These are phyloP conservation scores for Datnioides undecimradiatus DNA, from an alignment of 2,113 vertebrate genomes.

Conservation along the genomic window DNA sequence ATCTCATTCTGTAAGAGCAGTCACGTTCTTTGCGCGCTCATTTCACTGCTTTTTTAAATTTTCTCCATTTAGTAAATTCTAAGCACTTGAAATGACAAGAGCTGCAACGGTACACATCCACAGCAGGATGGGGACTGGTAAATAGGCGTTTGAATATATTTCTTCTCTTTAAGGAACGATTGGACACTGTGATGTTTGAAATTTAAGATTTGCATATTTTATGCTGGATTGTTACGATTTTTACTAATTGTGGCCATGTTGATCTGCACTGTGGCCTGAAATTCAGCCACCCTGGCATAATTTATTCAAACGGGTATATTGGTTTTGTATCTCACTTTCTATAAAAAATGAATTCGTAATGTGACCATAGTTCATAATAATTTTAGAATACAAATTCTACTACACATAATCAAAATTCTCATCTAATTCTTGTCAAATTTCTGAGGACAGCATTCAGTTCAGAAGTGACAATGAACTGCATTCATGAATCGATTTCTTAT, in stretches of 20 bases:
- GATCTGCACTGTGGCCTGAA: not conserved
- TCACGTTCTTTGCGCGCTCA: not conserved
- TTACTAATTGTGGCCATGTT: not conserved
- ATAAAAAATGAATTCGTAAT: too few relatives aligned
- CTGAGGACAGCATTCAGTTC: too few relatives aligned
- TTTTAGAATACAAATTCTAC: too few relatives aligned
- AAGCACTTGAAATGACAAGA: not conserved
- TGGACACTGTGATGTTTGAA: too few relatives aligned
- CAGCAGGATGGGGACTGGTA: not conserved
- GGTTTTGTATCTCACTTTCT: too few relatives aligned
- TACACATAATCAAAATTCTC: too few relatives aligned
- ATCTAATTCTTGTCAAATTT: too few relatives aligned
- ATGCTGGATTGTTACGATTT: not conserved
- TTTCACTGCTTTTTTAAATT: not conserved
- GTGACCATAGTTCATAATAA: too few relatives aligned
- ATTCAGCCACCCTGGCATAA: too few relatives aligned
- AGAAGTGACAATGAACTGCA: too few relatives aligned
- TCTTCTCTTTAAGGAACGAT: not conserved
- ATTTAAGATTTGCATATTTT: not conserved
- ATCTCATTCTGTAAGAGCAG: not conserved
- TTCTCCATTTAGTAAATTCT: not conserved
- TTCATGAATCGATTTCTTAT: too few relatives aligned
- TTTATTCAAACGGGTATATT: too few relatives aligned
- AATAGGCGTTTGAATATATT: not conserved
- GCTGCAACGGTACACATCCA: not conserved